A percentile compares a stretch with the other conserved stretches of the same genome.
phyloP scores from a whole-genome alignment of 2,888 invertebrate genomes.

The Diadromus collaris region DNA sequence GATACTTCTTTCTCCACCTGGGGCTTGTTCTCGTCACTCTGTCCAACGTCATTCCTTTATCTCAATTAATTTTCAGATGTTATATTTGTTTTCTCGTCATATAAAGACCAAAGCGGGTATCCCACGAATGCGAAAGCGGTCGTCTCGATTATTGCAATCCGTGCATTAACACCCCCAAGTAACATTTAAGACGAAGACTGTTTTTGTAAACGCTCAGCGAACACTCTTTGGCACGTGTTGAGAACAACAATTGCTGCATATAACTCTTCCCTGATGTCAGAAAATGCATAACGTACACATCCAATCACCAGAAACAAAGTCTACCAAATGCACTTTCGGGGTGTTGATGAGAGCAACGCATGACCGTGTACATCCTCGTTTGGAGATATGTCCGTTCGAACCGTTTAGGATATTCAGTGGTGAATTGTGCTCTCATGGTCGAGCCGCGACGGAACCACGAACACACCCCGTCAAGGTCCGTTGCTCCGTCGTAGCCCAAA shows the following conservation, averaged over 20 bases:
- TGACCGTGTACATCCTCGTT: neutral
- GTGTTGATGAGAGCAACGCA: neutral
- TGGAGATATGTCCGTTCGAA: neutral
- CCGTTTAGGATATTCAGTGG: constrained; percentile 7
- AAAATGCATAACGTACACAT: neutral
- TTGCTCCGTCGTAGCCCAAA: constrained; percentile 19
- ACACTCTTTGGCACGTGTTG: neutral
- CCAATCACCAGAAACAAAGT: constrained; percentile 3
- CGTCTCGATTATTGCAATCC: neutral
- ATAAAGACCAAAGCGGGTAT: neutral
- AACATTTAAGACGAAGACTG: neutral
- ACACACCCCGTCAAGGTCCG: constrained; percentile 24
- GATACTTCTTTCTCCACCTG: constrained; percentile 31
- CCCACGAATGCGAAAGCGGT: neutral
- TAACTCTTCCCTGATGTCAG: constrained; percentile 1
- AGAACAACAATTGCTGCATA: neutral
- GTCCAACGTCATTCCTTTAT: constrained; percentile 55
- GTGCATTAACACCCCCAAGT: neutral
- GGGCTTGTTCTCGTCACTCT: constrained; percentile 34
- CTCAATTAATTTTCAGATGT: constrained; percentile 2
- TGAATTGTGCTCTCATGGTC: constrained; percentile 19
- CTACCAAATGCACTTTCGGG: neutral
- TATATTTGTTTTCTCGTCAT: constrained; percentile 2
- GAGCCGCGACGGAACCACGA: constrained; percentile 32
- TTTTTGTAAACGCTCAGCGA: neutral